A percentile compares a stretch with the other conserved stretches of the same genome.
phyloP scores from a whole-genome alignment of 1,140 invertebrate genomes.

The Lithobius niger region DNA sequence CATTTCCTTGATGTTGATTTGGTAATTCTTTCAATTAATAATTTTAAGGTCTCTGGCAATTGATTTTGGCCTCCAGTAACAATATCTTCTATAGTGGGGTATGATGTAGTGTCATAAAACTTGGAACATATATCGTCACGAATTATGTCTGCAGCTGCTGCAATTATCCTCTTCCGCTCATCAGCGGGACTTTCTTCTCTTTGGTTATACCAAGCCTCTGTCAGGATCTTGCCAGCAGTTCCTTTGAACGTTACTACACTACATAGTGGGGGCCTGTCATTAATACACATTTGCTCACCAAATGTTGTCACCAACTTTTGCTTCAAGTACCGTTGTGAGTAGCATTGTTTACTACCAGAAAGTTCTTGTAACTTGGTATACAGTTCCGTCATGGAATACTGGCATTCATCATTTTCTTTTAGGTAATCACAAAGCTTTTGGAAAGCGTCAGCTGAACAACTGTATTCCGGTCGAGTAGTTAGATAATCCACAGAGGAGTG shows the following conservation, averaged over 20 bases:
- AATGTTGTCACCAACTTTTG: slow-evolving; percentile 9
- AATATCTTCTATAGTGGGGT: slow-evolving; percentile 24
- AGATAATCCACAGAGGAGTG: not conserved
- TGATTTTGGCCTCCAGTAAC: slow-evolving; percentile 3
- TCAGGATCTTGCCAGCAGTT: slow-evolving; percentile 13
- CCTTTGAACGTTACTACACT: slow-evolving; percentile 12
- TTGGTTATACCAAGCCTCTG: slow-evolving; percentile 9
- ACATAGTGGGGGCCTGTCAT: too few species aligned
- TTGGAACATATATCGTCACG: slow-evolving; percentile 24
- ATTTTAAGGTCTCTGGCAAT: slow-evolving; percentile 12
- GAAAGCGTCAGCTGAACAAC: slow-evolving; percentile 3
- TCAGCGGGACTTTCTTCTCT: slow-evolving; percentile 1
- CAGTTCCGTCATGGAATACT: slow-evolving; percentile 1
- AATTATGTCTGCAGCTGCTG: slow-evolving; percentile 27
- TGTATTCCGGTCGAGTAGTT: not conserved
- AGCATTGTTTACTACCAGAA: slow-evolving; percentile 12
- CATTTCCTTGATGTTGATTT: slow-evolving; percentile 15
- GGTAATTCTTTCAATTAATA: slow-evolving; percentile 14
- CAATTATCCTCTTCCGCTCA: slow-evolving; percentile 19
- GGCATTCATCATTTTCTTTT: slow-evolving; percentile 11
- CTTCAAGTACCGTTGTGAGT: slow-evolving; percentile 12
- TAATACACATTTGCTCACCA: slow-evolving; percentile 1
- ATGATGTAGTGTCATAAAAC: slow-evolving; percentile 22
- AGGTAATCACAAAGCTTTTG: slow-evolving; percentile 6
- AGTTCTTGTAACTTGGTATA: slow-evolving; percentile 8